Percentiles rank a stretch among this genome's conserved stretches.
Conservation (phyloP, 2,797 vertebrate genomes). For the Phalloptychus januarius region DNA sequence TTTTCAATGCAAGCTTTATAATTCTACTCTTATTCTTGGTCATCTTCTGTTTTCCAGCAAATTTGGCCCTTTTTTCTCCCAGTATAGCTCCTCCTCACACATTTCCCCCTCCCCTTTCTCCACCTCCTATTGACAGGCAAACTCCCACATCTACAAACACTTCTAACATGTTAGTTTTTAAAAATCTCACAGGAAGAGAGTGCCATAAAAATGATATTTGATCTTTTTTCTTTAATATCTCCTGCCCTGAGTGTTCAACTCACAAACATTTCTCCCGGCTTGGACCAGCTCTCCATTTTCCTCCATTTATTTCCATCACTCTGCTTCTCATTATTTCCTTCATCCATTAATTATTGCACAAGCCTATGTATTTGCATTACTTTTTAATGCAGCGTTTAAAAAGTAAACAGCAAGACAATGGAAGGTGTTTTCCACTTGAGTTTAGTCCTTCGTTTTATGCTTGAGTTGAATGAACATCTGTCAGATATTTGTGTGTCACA, state of each 20-base stretch:
- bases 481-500: constrained; percentile 39
- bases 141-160: neutral
- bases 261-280: constrained; percentile 26
- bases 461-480: constrained; percentile 36
- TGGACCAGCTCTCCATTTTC: neutral
- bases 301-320: neutral
- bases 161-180: constrained; percentile 34
- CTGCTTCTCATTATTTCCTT: neutral
- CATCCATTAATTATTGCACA: neutral
- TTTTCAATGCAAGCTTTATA: neutral
- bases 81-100: neutral
- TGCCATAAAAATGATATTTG: constrained; percentile 53
- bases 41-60: neutral
- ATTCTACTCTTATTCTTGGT: neutral
- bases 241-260: neutral
- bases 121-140: neutral
- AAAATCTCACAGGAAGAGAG: constrained; percentile 40
- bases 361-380: constrained; percentile 7
- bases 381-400: constrained; percentile 21
- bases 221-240: constrained; percentile 24
- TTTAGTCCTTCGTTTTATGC: constrained; percentile 31
- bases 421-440: neutral
- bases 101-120: neutral
- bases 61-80: neutral
- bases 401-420: constrained; percentile 37